These are phyloP conservation scores for Parelbella ahira DNA, from an alignment of 2,888 invertebrate species.

Conservation along the genomic window DNA sequence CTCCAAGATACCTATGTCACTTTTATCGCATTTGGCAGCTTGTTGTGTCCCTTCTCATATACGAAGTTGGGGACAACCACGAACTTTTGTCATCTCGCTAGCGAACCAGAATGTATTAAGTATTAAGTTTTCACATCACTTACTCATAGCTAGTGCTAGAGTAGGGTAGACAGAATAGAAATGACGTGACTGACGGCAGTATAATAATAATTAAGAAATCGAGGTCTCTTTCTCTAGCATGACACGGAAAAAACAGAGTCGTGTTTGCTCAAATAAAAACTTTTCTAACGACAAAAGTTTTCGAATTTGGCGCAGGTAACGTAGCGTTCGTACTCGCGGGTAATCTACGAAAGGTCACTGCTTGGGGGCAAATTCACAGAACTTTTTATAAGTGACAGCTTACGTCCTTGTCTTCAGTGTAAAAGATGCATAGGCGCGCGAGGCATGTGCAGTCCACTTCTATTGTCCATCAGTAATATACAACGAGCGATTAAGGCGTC, in stretches of 20 bases:
- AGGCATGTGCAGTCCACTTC: constrained; percentile 45
- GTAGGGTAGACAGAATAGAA: constrained; percentile 1
- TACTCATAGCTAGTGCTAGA: too few relatives aligned
- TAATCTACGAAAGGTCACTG: constrained; percentile 19
- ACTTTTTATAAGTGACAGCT: constrained; percentile 37
- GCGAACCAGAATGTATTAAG: too few relatives aligned
- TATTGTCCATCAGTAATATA: constrained; percentile 44
- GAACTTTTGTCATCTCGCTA: too few relatives aligned
- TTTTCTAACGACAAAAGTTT: constrained; percentile 25
- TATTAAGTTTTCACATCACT: too few relatives aligned
- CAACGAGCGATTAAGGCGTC: constrained; percentile 33
- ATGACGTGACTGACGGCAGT: not conserved
- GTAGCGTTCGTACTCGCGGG: too few relatives aligned
- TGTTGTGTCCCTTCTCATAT: too few relatives aligned
- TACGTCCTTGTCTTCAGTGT: constrained; percentile 47
- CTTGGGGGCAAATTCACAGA: constrained; percentile 21
- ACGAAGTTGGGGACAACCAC: too few relatives aligned
- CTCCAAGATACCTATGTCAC: too few relatives aligned
- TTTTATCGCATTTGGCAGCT: too few relatives aligned
- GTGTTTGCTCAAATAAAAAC: constrained; percentile 21
- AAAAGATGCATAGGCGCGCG: constrained; percentile 58
- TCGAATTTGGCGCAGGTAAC: too few relatives aligned
- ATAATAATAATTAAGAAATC: constrained; percentile 8
- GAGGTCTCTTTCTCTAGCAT: constrained; percentile 7
- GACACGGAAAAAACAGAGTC: constrained; percentile 16